Percentiles rank a stretch among this genome's conserved stretches.
Evolutionary conservation across 1,140 invertebrate species (phyloP).

Genomic region (Aleiodes sp.): DNA sequence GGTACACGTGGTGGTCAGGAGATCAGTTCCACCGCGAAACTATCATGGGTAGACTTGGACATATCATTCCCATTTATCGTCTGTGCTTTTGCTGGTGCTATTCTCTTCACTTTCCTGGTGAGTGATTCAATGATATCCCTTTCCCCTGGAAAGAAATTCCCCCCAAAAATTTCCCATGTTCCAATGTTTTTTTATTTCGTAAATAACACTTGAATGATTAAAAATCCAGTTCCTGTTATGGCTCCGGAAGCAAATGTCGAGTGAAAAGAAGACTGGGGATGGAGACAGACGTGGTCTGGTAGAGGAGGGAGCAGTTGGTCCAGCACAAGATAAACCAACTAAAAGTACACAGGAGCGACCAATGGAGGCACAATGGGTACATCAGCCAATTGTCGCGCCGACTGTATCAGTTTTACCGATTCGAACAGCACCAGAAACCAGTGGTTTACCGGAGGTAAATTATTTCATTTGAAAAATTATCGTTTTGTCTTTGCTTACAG

Average conservation of each 20-base stretch:
- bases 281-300: constrained; percentile 62
- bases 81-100: constrained; percentile 61
- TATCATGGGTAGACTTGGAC: constrained; percentile 64
- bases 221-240: constrained; percentile 67
- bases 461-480: background rate
- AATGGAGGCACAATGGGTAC: constrained; percentile 61
- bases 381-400: constrained; percentile 59
- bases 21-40: constrained; percentile 52
- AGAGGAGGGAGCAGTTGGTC: constrained; percentile 57
- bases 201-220: constrained; percentile 37
- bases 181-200: too few species aligned
- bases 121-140: too few species aligned
- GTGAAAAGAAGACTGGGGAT: constrained; percentile 63
- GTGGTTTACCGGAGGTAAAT: constrained; percentile 52
- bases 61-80: constrained; percentile 60
- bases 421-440: constrained; percentile 33
- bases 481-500: background rate
- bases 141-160: too few species aligned
- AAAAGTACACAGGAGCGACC: constrained; percentile 49
- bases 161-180: too few species aligned
- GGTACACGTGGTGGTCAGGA: constrained; percentile 56
- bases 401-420: constrained; percentile 45
- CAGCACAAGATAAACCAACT: constrained; percentile 43
- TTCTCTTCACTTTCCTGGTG: constrained; percentile 65
- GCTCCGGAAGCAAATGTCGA: constrained; percentile 67